A percentile compares a stretch with the other conserved stretches of the same genome.
Conservation (phyloP, 2,797 vertebrate genomes). For the Crotalus adamanteus region DNA sequence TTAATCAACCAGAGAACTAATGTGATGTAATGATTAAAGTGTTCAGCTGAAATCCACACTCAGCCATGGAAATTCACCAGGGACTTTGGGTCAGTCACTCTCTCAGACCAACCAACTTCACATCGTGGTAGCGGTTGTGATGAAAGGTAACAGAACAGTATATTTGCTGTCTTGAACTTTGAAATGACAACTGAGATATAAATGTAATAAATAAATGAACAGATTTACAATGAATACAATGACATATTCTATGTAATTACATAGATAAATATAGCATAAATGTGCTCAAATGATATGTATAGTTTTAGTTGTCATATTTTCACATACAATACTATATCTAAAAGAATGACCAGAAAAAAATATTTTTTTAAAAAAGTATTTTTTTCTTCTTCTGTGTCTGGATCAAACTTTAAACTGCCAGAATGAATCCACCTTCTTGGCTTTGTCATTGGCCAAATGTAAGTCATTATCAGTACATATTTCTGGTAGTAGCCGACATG, state of each 20-base stretch:
- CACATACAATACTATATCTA: neutral
- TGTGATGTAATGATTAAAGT: neutral
- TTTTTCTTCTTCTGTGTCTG: neutral
- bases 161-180: neutral
- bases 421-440: too few relatives aligned
- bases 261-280: neutral
- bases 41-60: neutral
- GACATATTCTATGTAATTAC: neutral
- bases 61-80: neutral
- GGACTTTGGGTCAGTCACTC: neutral
- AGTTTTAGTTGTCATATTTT: neutral
- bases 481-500: too few relatives aligned
- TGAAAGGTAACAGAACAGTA: neutral
- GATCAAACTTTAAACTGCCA: neutral
- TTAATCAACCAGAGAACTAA: neutral
- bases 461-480: too few relatives aligned
- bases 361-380: too few relatives aligned
- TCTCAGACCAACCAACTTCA: neutral
- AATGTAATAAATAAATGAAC: neutral
- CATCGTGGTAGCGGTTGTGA: neutral
- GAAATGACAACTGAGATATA: neutral
- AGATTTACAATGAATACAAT: neutral
- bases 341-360: neutral
- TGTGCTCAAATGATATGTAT: neutral
- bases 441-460: too few relatives aligned